Percentiles rank a stretch among this genome's conserved stretches.
Evolutionary conservation across 2,888 invertebrate species (phyloP).

Genomic region (Malthinus seriepunctatus): DNA sequence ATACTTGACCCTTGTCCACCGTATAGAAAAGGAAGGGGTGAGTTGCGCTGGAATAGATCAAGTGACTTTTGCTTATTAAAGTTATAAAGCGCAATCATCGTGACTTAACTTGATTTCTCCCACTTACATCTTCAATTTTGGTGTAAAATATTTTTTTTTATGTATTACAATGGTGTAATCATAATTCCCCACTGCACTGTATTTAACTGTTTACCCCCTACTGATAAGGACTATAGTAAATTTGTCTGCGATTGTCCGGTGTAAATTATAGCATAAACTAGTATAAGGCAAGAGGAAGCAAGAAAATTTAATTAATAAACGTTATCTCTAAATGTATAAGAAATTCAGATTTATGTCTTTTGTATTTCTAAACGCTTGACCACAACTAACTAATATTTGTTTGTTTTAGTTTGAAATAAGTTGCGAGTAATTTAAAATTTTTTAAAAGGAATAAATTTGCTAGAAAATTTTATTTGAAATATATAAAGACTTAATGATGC

Average conservation of each 20-base stretch:
- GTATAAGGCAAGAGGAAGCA: slow-evolving; percentile 29
- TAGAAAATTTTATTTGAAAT: neutral
- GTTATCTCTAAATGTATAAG: slow-evolving; percentile 35
- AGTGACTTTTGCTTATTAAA: slow-evolving; percentile 1
- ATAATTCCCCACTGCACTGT: slow-evolving; percentile 24
- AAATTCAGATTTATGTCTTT: slow-evolving; percentile 29
- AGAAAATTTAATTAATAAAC: slow-evolving; percentile 42
- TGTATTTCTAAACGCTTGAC: slow-evolving; percentile 21
- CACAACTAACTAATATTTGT: slow-evolving; percentile 10
- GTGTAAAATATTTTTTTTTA: neutral
- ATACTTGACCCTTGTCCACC: slow-evolving; percentile 39
- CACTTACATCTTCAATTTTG: slow-evolving; percentile 8
- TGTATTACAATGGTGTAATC: slow-evolving; percentile 3
- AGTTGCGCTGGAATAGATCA: slow-evolving; percentile 10
- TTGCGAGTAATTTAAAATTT: neutral
- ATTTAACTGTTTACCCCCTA: slow-evolving; percentile 37
- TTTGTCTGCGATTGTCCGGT: slow-evolving; percentile 37
- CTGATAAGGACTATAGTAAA: slow-evolving; percentile 40
- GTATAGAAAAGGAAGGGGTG: slow-evolving; percentile 17
- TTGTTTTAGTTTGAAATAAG: neutral
- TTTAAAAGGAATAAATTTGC: neutral
- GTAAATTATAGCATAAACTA: slow-evolving; percentile 27
- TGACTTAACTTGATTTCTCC: slow-evolving; percentile 25
- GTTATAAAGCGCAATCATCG: slow-evolving; percentile 20
- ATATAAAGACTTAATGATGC: slow-evolving; percentile 13